Base-by-base conservation (phyloP, 1,140 invertebrate genomes). In the Streblospio benedicti region DNA sequence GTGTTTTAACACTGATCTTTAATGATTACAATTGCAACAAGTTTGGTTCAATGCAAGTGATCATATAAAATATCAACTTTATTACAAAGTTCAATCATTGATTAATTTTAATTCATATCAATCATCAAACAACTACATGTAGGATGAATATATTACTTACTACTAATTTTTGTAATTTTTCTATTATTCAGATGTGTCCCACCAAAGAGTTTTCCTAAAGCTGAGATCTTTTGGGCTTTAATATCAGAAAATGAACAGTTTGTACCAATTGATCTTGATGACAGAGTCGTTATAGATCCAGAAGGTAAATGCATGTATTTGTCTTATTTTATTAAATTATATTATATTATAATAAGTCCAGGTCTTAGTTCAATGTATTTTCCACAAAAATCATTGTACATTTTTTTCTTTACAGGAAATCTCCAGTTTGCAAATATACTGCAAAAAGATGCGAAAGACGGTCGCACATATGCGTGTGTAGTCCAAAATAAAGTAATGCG, bases 251-350 rank as follows among this genome's bases (percentile, higher is more conserved):
- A 23, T 45, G 31, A 63, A 12, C 44, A n/a, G 1, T 66, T 67
- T 44, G 43, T 61, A 4, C 65, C 68, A 2, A 67, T 74, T 18
- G 72, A 72, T 50, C 68, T 66, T 20, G 60, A 69, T 43, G 65
- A 66, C 18, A 64, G 74, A 49, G 62, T 76, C 20, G 67, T 69
- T 12, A 67, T 69, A 64, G 74, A 76, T 61, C 63, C 69, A 52
- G 71, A 74, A 66, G 71, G 74, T 76, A 59, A 52, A 64, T 45
- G 12, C 23, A 43, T 43, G 1, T 4, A 50, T 50, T 28, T 50
- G 27, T n/a, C n/a, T n/a, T n/a, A 3, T 30, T 54, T 31, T 6
- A 51, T 28, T 25, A 3, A 4, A 25, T 2, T 51, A n/a, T 2
- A 1, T 23, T 27, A 18, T 4, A 2, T 25, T 12, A 23, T n/a